Evolutionary conservation across 2,888 invertebrate species (phyloP).

Genomic region (Macaria liturata): DNA sequence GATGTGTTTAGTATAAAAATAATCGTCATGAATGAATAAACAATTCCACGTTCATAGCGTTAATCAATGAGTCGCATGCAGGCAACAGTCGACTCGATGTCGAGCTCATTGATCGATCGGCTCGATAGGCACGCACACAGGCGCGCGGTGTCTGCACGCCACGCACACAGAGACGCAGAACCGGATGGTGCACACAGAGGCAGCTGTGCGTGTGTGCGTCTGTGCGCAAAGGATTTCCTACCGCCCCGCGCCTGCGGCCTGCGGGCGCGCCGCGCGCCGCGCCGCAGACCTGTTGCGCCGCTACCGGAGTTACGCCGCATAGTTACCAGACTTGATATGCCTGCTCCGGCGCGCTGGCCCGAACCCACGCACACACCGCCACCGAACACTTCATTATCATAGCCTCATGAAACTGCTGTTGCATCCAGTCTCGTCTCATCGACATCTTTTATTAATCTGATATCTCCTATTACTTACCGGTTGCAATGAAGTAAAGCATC

Average conservation of each 20-base stretch:
- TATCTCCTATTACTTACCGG: conserved; percentile 74
- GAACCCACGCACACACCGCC: conserved; percentile 64
- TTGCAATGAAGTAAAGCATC: conserved; percentile 67
- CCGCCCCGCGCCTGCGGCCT: conserved; percentile 68
- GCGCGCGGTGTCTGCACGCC: conserved; percentile 48
- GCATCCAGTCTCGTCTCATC: conserved; percentile 70
- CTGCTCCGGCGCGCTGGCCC: conserved; percentile 57
- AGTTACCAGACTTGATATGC: conserved; percentile 81
- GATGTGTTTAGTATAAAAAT: conserved; percentile 69
- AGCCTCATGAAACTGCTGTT: conserved; percentile 74
- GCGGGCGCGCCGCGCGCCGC: too few species aligned
- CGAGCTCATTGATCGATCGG: conserved; percentile 83
- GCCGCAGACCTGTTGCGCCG: conserved; percentile 81
- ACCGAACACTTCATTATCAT: conserved; percentile 75
- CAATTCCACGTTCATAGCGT: conserved; percentile 82
- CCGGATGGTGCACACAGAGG: conserved; percentile 76
- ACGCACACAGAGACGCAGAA: conserved; percentile 68
- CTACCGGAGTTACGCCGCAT: conserved; percentile 84
- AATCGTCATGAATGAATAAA: conserved; percentile 81
- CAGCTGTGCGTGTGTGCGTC: conserved; percentile 56
- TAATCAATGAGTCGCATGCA: conserved; percentile 83
- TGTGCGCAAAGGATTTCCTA: conserved; percentile 79
- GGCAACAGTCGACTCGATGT: conserved; percentile 74
- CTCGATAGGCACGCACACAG: conserved; percentile 68
- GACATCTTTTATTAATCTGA: conserved; percentile 73